Evolutionary conservation across 2,113 vertebrate species (phyloP).

Genomic region (Peromyscus polionotus): DNA sequence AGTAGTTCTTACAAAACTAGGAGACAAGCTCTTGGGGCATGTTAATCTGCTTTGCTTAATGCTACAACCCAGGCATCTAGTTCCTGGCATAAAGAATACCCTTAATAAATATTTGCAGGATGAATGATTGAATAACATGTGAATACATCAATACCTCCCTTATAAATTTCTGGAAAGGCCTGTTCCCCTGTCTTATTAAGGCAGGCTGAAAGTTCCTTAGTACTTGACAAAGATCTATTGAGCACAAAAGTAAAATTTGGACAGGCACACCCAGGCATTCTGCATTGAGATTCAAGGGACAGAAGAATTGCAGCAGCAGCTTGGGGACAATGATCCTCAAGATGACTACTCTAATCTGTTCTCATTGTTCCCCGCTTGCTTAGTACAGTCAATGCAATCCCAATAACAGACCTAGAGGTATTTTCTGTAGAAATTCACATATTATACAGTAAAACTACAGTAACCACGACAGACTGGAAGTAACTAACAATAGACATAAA

Average conservation of each 20-base stretch:
- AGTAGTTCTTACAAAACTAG: not conserved
- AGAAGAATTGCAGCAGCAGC: not conserved
- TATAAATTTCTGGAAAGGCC: conserved; percentile 19
- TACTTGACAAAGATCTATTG: not conserved
- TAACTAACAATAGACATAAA: conserved; percentile 22
- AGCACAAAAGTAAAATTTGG: not conserved
- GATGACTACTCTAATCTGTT: not conserved
- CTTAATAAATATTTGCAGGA: conserved; percentile 44
- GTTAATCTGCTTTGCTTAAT: not conserved
- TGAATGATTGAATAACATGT: not conserved
- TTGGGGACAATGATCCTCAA: not conserved
- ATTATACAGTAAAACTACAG: not conserved
- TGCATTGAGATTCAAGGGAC: not conserved
- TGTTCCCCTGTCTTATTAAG: not conserved
- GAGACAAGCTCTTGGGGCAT: not conserved
- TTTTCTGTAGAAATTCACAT: not conserved
- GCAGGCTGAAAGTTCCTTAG: not conserved
- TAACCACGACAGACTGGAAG: not conserved
- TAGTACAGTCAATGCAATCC: not conserved
- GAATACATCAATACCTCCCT: not conserved
- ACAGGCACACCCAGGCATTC: not conserved
- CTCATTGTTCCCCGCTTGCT: not conserved
- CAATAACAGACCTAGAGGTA: not conserved
- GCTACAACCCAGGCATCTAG: not conserved
- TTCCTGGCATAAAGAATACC: not conserved